Conservation (phyloP, 2,888 invertebrate genomes). For the Pharmacophagus antenor region DNA sequence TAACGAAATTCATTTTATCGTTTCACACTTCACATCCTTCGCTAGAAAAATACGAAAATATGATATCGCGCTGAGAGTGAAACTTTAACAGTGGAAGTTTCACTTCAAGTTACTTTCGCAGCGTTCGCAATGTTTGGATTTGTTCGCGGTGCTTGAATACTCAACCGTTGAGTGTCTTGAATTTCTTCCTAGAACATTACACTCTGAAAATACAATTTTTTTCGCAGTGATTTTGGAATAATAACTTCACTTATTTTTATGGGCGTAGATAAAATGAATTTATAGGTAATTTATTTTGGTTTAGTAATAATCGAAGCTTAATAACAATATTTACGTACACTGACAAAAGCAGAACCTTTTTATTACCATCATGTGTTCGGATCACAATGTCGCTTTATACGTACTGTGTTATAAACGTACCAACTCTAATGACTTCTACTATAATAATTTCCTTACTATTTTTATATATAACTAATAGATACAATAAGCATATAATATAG, state of each 20-base stretch:
- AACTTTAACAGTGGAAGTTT: constrained; percentile 52
- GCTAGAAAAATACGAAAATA: constrained; percentile 69
- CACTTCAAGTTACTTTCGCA: constrained; percentile 24
- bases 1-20: constrained; percentile 69
- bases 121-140: constrained; percentile 55
- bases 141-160: constrained; percentile 45
- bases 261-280: not conserved
- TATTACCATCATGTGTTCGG: no score
- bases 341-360: no score
- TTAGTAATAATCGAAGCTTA: no score
- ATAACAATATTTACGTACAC: no score
- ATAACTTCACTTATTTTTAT: not conserved
- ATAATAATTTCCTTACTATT: no score
- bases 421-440: no score
- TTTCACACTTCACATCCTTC: constrained; percentile 52
- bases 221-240: not conserved
- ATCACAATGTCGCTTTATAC: no score
- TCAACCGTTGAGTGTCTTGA: constrained; percentile 12
- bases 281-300: no score
- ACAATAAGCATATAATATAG: no score
- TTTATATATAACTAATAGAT: no score
- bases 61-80: constrained; percentile 45
- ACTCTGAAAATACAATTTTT: constrained; percentile 7
- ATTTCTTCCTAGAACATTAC: constrained; percentile 10
- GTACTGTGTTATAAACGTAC: no score